Conservation (phyloP, 2,888 invertebrate species). For the Lycocerus yunnanus region DNA sequence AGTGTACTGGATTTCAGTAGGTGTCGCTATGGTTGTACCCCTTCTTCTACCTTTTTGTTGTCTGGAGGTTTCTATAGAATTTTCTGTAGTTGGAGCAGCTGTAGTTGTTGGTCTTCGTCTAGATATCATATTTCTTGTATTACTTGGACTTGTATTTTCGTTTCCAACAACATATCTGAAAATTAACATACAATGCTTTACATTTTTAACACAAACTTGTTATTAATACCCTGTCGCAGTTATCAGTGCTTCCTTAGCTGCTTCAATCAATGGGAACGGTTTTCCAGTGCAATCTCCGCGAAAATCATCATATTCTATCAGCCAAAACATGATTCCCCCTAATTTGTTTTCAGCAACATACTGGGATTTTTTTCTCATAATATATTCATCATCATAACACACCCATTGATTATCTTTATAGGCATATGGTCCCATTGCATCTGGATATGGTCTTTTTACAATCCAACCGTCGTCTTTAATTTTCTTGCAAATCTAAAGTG, state of each 20-base stretch:
- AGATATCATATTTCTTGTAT: no score
- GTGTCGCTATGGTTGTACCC: no score
- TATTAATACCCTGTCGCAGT: background rate
- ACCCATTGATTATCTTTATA: constrained; percentile 88
- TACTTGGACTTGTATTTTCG: no score
- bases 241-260: constrained; percentile 64
- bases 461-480: background rate
- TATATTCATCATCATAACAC: constrained; percentile 85
- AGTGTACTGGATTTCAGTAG: no score
- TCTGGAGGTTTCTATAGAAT: no score
- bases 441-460: background rate
- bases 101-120: no score
- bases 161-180: no score
- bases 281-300: constrained; percentile 80
- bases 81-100: no score
- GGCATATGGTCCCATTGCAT: constrained; percentile 87
- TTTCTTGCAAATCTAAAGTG: background rate
- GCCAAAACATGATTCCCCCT: constrained; percentile 90
- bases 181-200: no score
- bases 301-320: constrained; percentile 88
- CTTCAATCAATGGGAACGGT: constrained; percentile 75
- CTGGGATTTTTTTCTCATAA: constrained; percentile 82
- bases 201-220: no score
- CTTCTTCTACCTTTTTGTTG: no score
- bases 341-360: constrained; percentile 78